Base-by-base conservation (phyloP, 2,888 invertebrate genomes). In the Protodeltote pygarga region DNA sequence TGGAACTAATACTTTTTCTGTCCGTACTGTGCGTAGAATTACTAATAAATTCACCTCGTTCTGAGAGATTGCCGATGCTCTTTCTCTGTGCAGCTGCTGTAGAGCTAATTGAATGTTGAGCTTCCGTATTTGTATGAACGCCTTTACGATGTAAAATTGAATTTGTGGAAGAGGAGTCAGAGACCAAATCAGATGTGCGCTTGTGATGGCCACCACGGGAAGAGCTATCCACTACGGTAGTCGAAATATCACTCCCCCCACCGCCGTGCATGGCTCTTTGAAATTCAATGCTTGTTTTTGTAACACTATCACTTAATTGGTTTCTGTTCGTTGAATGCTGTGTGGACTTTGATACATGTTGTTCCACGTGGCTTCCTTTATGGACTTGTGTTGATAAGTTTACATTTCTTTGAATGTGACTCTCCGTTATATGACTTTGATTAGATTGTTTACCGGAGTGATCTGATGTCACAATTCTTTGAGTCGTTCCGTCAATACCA, bases 51-150 rank as follows among this genome's bases (percentile, higher is more conserved):
- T 95, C 94, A 5, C 95, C 95, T 64, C 94, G 95, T 53, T 96
- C 96, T 42, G 95, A 95, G 1, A 97, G 89, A 76, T 97, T 97
- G 14, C 94, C 94, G 49, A 97, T 95, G 47, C 96, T 97, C 79
- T 96, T 96, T 35, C 96, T 93, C 82, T 96, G 96, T 55, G 96
- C 95, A 14, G 96, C 95, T 10, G 96, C 96, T 0, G 95, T 94
- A 0, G 95, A 94, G 66, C 94, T 94, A 5, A 94, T 95, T 0
- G 95, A 94, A 73, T 96, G 96, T 3, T 95, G 88, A 1, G 95
- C 95, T 83, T 96, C 96, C n/a, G 94, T 94, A 0, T 94, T 94
- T 0, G 94, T 93, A 1, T 94, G 92, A 6, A 93, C 85, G 10
- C 95, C 94, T 75, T 96, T 96, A 25, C 97, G 94, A 79, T 97